These are phyloP conservation scores for Oithona nana DNA, from an alignment of 2,888 invertebrate genomes.

Conservation along the genomic window DNA sequence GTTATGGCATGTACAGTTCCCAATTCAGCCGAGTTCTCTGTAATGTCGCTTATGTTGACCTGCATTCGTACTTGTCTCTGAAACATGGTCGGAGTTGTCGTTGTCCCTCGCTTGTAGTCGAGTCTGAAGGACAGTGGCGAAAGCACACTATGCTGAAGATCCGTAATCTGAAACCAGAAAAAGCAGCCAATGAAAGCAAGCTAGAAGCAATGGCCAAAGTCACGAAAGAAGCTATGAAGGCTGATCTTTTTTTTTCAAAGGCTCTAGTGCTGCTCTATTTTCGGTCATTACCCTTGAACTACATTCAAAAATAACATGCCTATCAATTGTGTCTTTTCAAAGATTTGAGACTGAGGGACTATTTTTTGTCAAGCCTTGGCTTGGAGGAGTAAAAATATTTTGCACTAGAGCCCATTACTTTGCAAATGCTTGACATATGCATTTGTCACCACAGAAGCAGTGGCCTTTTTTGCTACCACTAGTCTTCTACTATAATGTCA, in stretches of 20 bases:
- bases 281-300: too few species aligned
- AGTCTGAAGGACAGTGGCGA: slow-evolving; percentile 95
- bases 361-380: too few species aligned
- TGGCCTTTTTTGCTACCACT: too few species aligned
- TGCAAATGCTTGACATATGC: too few species aligned
- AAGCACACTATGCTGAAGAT: slow-evolving; percentile 88
- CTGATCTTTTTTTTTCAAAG: background rate
- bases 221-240: background rate
- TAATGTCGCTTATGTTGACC: slow-evolving; percentile 31
- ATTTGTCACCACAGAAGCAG: too few species aligned
- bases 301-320: too few species aligned
- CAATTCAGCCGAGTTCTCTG: slow-evolving; percentile 19
- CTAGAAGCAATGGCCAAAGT: background rate
- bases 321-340: too few species aligned
- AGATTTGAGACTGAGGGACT: too few species aligned
- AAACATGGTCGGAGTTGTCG: slow-evolving; percentile 82
- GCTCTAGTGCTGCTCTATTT: background rate
- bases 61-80: slow-evolving; percentile 89
- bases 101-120: slow-evolving; percentile 79
- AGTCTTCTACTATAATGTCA: too few species aligned
- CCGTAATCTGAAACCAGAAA: slow-evolving; percentile 53
- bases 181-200: background rate
- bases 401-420: too few species aligned
- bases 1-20: slow-evolving; percentile 76
- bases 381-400: too few species aligned